Evolutionary conservation across 2,113 vertebrate genomes (phyloP).

Genomic region (human): GRCh38 chr14:31514501-31515000

Average conservation of each 20-base stretch:
- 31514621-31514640: neutral
- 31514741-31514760: neutral
- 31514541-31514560: neutral
- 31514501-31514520: neutral
- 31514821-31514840: neutral
- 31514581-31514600: neutral
- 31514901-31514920: neutral
- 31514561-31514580: neutral
- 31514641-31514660: neutral
- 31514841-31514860: neutral
- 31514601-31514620: neutral
- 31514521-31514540: neutral
- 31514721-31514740: neutral
- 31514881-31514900: neutral
- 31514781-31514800: neutral
- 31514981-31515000: neutral
- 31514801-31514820: neutral
- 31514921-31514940: neutral
- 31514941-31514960: neutral
- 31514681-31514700: neutral
- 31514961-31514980: neutral
- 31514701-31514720: neutral
- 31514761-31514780: neutral
- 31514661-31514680: neutral
- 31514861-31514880: neutral